These are phyloP conservation scores for Caenorhabditis plicata DNA, from an alignment of 2,888 invertebrate species.

Conservation along the genomic window DNA sequence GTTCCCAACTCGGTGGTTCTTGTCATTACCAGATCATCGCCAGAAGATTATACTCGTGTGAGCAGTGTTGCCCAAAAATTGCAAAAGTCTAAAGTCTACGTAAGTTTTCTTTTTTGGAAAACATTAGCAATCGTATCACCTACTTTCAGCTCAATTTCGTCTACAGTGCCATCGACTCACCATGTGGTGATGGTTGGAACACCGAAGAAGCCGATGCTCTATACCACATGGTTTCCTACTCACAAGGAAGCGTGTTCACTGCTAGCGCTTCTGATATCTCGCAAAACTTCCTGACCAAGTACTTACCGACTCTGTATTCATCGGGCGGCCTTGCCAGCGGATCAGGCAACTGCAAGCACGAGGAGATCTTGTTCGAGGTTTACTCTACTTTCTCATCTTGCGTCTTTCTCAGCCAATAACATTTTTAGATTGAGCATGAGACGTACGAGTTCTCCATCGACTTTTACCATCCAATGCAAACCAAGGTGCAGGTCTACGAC, in stretches of 20 bases:
- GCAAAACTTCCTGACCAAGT: conserved; percentile 35
- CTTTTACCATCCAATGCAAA: conserved; percentile 34
- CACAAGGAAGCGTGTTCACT: conserved; percentile 50
- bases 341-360: conserved; percentile 26
- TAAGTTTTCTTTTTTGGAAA: not conserved
- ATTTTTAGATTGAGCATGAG: conserved; percentile 43
- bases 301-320: conserved; percentile 45
- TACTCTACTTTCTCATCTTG: not conserved
- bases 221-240: conserved; percentile 35
- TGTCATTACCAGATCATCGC: conserved; percentile 51
- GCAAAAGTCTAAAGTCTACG: conserved; percentile 26
- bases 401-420: not conserved
- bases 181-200: conserved; percentile 52
- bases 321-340: conserved; percentile 35
- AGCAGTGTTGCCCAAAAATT: conserved; percentile 22
- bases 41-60: conserved; percentile 45
- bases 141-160: conserved; percentile 43
- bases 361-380: conserved; percentile 44
- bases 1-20: conserved; percentile 49
- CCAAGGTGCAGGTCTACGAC: conserved; percentile 24
- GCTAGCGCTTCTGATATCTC: conserved; percentile 40
- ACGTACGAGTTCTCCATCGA: conserved; percentile 52
- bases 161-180: conserved; percentile 44
- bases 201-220: conserved; percentile 32
- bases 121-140: not conserved